Evolutionary conservation across 2,113 vertebrate species (phyloP), one percentile per base, ranked within the genome.

Genomic region (Taurulus bubalis): DNA sequence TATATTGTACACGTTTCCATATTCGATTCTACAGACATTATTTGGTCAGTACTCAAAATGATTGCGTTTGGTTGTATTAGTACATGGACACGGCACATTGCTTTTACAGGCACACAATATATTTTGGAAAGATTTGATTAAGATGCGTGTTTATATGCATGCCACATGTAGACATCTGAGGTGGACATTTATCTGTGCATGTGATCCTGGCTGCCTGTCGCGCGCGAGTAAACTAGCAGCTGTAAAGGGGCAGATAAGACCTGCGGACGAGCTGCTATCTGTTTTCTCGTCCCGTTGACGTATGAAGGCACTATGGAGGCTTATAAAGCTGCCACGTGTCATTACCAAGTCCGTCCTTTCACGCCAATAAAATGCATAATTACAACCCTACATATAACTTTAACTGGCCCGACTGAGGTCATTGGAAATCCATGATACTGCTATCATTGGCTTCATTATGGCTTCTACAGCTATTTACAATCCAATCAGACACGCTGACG

Each of bases 261-360:
- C 49, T 10, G 34, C 34, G 67, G 64, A 49, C 2, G 6, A 71
- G 73, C 66, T 28, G 22, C 62, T 71, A 51, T 78, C 77, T 32
- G 28, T 9, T 58, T 12, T 34, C 22, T 68, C 24, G 22, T 77
- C 79, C 66, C 16, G 63, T 22, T 81, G 75, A 76, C 58, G 15
- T 60, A 58, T 6, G 72, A 81, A 70, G 51, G 26, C 20, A 24
- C 72, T 24, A 69, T 14, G 2, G 71, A 84, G 70, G 74, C 82
- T 83, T 69, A 80, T 88, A 84, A 91, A 90, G 64, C 84, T 84
- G 84, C 83, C 84, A 73, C 82, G 60, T 87, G 80, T 84, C 85
- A 84, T 90, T 88, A 87, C 77, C 32, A 0, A 67, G 51, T 79
- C 65, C n/a, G 60, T 90, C 32, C 82, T 65, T 82, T 79, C 58